Evolutionary conservation across 2,888 invertebrate genomes (phyloP).

Genomic region (Pelosia muscerda): DNA sequence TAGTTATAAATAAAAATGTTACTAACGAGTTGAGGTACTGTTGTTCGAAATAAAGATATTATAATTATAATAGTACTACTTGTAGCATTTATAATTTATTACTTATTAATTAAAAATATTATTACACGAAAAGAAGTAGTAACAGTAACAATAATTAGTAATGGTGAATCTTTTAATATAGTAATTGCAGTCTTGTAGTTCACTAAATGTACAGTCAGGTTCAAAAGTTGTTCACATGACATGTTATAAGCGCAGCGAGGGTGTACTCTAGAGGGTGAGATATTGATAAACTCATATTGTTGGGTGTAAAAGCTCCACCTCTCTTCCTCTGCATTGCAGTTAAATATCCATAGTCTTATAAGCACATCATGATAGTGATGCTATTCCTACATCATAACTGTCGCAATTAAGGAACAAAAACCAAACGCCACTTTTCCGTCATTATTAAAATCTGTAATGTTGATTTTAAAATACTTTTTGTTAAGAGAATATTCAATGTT

Average conservation of each 20-base stretch:
- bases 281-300: too few species aligned
- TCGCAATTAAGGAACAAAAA: neutral
- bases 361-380: too few species aligned
- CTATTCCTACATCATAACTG: neutral
- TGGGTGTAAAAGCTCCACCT: too few species aligned
- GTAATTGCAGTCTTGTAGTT: neutral
- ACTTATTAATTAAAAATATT: conserved; percentile 11
- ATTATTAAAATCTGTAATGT: too few species aligned
- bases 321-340: too few species aligned
- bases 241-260: too few species aligned
- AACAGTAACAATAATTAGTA: neutral
- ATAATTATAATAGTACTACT: neutral
- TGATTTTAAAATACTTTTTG: too few species aligned
- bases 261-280: too few species aligned
- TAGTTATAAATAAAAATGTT: too few species aligned
- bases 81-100: conserved; percentile 45
- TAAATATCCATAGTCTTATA: too few species aligned
- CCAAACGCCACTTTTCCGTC: neutral
- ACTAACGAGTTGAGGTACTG: too few species aligned
- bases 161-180: neutral
- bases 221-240: neutral
- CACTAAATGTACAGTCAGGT: neutral
- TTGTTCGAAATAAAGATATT: too few species aligned
- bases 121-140: conserved; percentile 10
- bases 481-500: neutral